Base-by-base conservation (phyloP, 2,888 invertebrate species). In the Lasioglossum marginatum region DNA sequence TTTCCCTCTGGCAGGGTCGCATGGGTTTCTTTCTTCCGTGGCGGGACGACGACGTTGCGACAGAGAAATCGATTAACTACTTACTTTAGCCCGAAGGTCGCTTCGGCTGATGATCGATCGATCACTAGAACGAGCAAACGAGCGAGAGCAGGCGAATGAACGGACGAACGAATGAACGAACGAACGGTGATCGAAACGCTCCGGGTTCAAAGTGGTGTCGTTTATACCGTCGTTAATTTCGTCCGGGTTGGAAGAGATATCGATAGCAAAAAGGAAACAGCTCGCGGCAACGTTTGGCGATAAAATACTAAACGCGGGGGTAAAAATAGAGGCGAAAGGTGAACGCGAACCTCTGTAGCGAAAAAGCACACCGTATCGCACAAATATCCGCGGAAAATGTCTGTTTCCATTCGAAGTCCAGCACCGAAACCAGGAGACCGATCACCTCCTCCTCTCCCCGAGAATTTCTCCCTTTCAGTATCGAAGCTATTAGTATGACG, bases 401-500 rank as follows among this genome's bases (percentile, higher is more conserved):
- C 73, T 83, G 78, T 75, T 78, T 78, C 85, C 63, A 77, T 79
- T 60, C 60, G 19, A 48, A 4, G 60, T 27, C 81, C 74, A 63
- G 63, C 68, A 10, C 19, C 63, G 63, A 31, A 48, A 48, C 48
- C 48, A 6, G 48, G 23, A 48, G 48, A 48, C 48, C 48, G 19
- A 48, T 48, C 23, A 23, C 48, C 73, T 63, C 72, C 76, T 73
- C 48, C 16, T 6, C 73, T 45, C 68, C 76, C 76, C n/a, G 76
- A 77, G 73, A 63, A 85, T 87, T 86, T 86, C 84, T 82, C 76
- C 81, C 87, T 82, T 82, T 79, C 77, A 89, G 89, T 88, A 31
- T 88, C 89, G 91, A 19, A 19, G 34, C 90, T 91, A 92, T 91
- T 92, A 92, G 92, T 89, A 89, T 73, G 75, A 78, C 76, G 71